phyloP scores from a whole-genome alignment of 2,797 vertebrate species.

The Notolepis coatsorum region DNA sequence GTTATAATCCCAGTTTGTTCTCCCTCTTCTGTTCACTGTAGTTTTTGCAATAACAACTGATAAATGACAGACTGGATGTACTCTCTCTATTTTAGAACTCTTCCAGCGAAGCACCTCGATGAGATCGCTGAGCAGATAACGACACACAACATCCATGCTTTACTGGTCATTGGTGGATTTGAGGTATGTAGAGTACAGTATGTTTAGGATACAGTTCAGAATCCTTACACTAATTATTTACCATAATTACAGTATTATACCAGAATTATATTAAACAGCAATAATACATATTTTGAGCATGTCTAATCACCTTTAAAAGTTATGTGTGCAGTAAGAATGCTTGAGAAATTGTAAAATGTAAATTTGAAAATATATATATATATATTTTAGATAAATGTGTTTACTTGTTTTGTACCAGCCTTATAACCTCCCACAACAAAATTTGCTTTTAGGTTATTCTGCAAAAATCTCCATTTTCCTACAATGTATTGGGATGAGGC shows the following conservation, averaged over 20 bases:
- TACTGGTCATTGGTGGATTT: constrained; percentile 96
- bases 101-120: constrained; percentile 89
- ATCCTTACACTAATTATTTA: background rate
- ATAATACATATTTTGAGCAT: background rate
- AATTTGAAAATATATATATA: background rate
- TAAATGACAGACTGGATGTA: too few relatives aligned
- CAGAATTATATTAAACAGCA: background rate
- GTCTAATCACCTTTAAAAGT: background rate
- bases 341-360: background rate
- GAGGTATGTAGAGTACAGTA: constrained; percentile 84
- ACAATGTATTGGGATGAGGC: too few relatives aligned
- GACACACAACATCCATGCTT: constrained; percentile 87
- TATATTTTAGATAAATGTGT: background rate
- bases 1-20: too few relatives aligned
- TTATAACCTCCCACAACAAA: too few relatives aligned
- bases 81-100: constrained; percentile 77
- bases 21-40: too few relatives aligned
- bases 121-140: constrained; percentile 92
- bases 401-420: background rate
- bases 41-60: too few relatives aligned
- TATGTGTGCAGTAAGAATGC: background rate
- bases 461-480: too few relatives aligned
- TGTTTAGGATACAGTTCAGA: background rate
- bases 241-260: background rate
- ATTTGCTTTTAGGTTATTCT: too few relatives aligned